Conservation (phyloP, 2,113 vertebrate genomes). For the mouse (Mus musculus) region DNA sequence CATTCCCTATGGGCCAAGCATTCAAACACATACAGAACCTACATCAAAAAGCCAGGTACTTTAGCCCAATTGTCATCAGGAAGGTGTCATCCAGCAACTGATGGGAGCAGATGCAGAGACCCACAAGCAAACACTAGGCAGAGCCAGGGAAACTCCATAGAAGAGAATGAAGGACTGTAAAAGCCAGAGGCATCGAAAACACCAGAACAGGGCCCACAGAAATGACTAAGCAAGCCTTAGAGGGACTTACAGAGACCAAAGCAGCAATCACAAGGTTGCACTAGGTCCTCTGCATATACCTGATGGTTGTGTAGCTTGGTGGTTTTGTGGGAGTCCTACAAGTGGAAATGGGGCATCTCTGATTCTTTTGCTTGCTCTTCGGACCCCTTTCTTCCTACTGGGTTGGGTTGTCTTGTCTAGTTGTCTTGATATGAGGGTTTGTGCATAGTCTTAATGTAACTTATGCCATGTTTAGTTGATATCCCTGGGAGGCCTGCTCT, state of each 20-base stretch:
- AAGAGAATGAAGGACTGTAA: background rate
- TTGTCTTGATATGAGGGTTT: background rate
- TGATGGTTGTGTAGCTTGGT: background rate
- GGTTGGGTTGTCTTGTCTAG: background rate
- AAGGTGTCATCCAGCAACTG: background rate
- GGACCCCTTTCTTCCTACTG: background rate
- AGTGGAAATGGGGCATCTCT: background rate
- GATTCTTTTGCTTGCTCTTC: background rate
- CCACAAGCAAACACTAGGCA: background rate
- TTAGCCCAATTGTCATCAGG: background rate
- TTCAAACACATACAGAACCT: background rate
- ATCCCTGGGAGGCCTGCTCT: background rate
- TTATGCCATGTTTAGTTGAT: background rate
- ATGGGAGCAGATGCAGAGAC: background rate
- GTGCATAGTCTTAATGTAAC: background rate
- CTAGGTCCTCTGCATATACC: background rate
- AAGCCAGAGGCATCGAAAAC: background rate
- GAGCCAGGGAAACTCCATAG: background rate
- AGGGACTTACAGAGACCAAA: background rate
- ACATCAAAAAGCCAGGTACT: background rate
- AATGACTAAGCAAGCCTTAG: background rate
- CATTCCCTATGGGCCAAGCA: too few species aligned
- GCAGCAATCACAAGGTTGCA: background rate
- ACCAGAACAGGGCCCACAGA: background rate
- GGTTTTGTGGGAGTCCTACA: background rate